Evolutionary conservation across 1,140 invertebrate species (phyloP), one percentile per base, ranked within the genome.

Genomic region (Alviniconcha marisindica): DNA sequence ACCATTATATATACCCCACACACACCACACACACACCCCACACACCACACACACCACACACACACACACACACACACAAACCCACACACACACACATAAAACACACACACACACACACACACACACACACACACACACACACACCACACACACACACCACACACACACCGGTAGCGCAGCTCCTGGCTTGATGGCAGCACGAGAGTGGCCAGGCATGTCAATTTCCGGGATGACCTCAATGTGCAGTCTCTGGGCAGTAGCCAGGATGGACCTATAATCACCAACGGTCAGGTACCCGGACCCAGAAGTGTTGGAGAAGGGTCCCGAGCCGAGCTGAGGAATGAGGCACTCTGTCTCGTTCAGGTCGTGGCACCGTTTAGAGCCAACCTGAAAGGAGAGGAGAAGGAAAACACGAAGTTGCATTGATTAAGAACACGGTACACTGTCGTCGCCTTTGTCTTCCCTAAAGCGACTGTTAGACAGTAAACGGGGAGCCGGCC

Each of bases 141-240:
- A 48, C 44, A 5, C 44, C 44, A 5, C 44, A 48, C 44, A 5
- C 44, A 48, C n/a, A 48, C 44, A 48, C 44, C 44, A 48, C 44
- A 48, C 44, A 48, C 44, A 48, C 28, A 80, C 78, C 78, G 66
- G 7, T 69, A 74, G 1, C 83, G 21, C 2, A 54, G 33, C 66
- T 90, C 87, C 88, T 90, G 10, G 89, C 69, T 56, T 88, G 28
- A 92, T 89, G 54, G 91, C 91, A 15, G 91, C 90, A 12, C 88
- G 82, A 21, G 86, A 83, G 77, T 93, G 91, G 4, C 91, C 91
- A 12, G 91, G 92, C 86, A 90, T 89, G 74, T 92, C 91, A 54
- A 92, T 82, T 85, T 93, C 92, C 0, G 92, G 92, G n/a, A 92
- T 90, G 21, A 92, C 88, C 66, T 89, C 85, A 24, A 93, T 88